Evolutionary conservation across 2,888 invertebrate species (phyloP).

Genomic region (Mimas tiliae): DNA sequence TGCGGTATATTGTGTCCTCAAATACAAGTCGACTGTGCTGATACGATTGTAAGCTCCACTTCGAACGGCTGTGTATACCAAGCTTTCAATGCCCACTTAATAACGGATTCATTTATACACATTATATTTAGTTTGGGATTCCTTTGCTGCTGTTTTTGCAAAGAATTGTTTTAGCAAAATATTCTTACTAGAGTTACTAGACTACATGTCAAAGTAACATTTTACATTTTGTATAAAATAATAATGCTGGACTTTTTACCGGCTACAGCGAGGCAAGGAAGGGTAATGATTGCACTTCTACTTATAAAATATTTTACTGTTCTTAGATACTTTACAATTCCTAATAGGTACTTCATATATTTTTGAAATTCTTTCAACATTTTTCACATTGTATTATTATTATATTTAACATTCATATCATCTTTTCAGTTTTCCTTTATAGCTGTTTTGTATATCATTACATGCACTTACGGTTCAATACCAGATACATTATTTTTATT

Average conservation of each 20-base stretch:
- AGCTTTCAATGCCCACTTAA: conserved; percentile 22
- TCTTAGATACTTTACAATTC: too few species aligned
- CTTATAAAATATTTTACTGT: too few species aligned
- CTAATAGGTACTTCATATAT: background rate
- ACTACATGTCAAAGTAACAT: too few species aligned
- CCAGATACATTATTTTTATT: background rate
- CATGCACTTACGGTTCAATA: conserved; percentile 15
- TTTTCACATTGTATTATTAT: background rate
- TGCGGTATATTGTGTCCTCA: conserved; percentile 24
- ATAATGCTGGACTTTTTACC: too few species aligned
- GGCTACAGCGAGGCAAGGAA: too few species aligned
- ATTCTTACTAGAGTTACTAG: too few species aligned
- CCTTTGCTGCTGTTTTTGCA: conserved; percentile 1
- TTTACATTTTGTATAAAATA: too few species aligned
- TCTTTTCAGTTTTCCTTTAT: background rate
- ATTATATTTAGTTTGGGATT: conserved; percentile 1
- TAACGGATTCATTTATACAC: conserved; percentile 7
- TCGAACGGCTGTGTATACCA: conserved; percentile 26
- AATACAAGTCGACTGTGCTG: conserved; percentile 33
- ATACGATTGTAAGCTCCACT: conserved; percentile 42
- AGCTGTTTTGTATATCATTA: background rate
- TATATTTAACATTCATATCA: background rate
- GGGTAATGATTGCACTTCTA: too few species aligned
- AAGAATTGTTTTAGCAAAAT: too few species aligned
- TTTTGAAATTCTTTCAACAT: background rate